These are phyloP conservation scores for Pelagia noctiluca DNA, from an alignment of 30 jellyfish, hydroid and myxozoan species.

Conservation along the genomic window DNA sequence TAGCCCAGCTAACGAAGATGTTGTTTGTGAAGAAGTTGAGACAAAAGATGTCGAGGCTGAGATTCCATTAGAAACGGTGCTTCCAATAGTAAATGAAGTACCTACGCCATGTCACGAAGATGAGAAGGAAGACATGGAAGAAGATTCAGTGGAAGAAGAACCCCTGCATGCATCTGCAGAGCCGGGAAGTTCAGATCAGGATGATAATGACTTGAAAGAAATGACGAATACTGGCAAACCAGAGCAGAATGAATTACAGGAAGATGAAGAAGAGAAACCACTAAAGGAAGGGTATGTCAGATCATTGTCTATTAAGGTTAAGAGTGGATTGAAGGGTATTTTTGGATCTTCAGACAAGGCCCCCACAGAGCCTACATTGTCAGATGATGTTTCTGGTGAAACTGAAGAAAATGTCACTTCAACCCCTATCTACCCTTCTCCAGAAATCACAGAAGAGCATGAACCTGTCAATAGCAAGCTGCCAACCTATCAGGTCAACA, in stretches of 20 bases:
- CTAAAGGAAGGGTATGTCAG: neutral
- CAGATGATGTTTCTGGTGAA: neutral
- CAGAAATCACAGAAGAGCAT: neutral
- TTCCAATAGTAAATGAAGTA: too few relatives aligned
- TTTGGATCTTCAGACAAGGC: neutral
- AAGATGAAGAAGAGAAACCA: neutral
- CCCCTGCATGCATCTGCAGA: too few relatives aligned
- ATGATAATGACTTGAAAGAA: neutral
- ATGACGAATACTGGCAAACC: neutral
- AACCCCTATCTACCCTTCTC: neutral
- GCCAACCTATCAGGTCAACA: neutral
- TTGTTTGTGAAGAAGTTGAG: too few relatives aligned
- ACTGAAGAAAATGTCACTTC: neutral
- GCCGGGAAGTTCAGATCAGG: neutral
- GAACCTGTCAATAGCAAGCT: neutral
- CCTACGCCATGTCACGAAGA: neutral
- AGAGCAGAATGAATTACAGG: neutral
- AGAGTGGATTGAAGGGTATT: neutral
- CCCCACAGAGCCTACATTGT: neutral
- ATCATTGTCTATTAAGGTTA: neutral
- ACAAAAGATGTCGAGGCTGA: too few relatives aligned
- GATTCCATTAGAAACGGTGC: too few relatives aligned
- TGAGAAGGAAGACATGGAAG: neutral
- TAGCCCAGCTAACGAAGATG: too few relatives aligned
- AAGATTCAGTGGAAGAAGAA: conserved; percentile 5